These are phyloP conservation scores for Atlantisia rogersi DNA, from an alignment of 2,113 vertebrate genomes.

Conservation along the genomic window DNA sequence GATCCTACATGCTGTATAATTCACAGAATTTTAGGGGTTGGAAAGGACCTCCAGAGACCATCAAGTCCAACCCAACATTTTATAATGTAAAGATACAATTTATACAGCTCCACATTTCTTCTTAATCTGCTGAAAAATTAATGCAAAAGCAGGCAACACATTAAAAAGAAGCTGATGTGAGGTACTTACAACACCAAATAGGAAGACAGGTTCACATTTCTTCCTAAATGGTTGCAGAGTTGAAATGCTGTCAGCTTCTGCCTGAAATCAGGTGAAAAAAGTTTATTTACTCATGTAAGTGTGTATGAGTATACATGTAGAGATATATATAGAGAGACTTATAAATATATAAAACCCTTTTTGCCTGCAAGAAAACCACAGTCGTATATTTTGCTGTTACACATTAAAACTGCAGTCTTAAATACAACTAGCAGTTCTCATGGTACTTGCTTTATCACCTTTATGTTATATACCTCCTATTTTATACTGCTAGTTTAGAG, in stretches of 20 bases:
- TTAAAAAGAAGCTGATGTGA: not conserved
- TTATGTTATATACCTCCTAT: not conserved
- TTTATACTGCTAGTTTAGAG: not conserved
- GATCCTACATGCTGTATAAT: not conserved
- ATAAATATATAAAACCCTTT: not conserved
- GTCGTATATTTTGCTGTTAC: not conserved
- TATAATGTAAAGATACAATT: not conserved
- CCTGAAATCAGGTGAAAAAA: slow-evolving; percentile 57
- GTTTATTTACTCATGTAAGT: not conserved
- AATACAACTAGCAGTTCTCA: not conserved
- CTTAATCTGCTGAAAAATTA: not conserved
- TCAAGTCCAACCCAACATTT: no score
- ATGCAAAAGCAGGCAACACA: not conserved
- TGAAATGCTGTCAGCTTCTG: slow-evolving; percentile 68
- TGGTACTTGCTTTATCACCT: not conserved
- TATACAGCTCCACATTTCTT: not conserved
- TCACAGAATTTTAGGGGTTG: no score
- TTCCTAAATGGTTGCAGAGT: slow-evolving; percentile 69
- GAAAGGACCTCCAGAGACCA: no score
- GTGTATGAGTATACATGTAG: not conserved
- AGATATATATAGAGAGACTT: no score
- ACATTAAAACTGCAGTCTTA: not conserved
- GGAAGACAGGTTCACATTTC: slow-evolving; percentile 79
- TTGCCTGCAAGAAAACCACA: not conserved
- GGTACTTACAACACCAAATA: slow-evolving; percentile 78